Conservation (phyloP, 2,113 vertebrate genomes). For the Hemibagrus wyckioides region DNA sequence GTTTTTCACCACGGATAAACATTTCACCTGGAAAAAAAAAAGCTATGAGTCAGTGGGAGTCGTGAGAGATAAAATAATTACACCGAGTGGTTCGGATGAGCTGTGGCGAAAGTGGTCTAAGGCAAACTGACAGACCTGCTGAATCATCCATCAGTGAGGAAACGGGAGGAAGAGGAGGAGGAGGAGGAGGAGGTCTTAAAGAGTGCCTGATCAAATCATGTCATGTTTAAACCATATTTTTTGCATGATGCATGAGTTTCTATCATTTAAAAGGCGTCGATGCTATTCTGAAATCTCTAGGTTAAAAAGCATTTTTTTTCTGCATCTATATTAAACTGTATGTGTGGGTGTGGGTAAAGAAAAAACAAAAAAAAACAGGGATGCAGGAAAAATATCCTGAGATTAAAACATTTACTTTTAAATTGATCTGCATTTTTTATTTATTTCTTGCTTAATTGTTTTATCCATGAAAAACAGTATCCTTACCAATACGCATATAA, state of each 20-base stretch:
- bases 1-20: slow-evolving; percentile 17
- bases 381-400: background rate
- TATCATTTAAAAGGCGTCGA: too few relatives aligned
- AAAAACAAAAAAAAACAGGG: background rate
- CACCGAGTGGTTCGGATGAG: background rate
- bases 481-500: background rate
- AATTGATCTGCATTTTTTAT: background rate
- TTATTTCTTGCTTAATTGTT: background rate
- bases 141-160: slow-evolving; percentile 11
- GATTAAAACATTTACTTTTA: background rate
- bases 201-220: background rate
- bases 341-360: background rate
- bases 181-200: background rate
- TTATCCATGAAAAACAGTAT: background rate
- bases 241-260: background rate
- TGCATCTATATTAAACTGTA: background rate
- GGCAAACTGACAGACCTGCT: background rate
- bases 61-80: slow-evolving; percentile 24
- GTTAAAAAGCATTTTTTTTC: background rate
- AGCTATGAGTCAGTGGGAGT: background rate
- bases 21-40: background rate
- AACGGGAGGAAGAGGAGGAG: background rate
- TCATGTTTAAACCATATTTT: background rate
- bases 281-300: background rate
- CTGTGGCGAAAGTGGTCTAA: background rate